Base-by-base conservation (phyloP, 1,140 invertebrate species). In the Cydia fagiglandana region DNA sequence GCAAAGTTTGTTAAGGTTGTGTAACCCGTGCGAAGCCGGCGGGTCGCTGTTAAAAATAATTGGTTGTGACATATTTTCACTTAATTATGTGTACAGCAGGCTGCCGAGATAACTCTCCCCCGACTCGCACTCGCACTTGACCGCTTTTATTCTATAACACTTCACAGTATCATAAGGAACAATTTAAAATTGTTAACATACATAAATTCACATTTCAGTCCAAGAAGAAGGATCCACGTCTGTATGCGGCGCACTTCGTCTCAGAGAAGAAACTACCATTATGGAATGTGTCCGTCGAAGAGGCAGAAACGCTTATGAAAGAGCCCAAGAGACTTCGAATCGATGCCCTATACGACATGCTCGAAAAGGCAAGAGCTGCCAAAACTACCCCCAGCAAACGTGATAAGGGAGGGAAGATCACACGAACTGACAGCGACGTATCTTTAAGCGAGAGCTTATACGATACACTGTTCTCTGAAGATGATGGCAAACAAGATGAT, bases 281-380 rank as follows among this genome's bases (percentile, higher is more conserved):
- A 80, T 96, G 96, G 96, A 93, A 94, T 73, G 87, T 93, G 50
- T 95, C 95, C 20, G 94, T 96, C 12, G 82, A 92, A 30, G 95
- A 95, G 88, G 94, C 94, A n/a, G 93, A 94, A 81, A 84, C 81
- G 64, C 76, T 93, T 45, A 64, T 88, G 6, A 80, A 85, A 64
- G 90, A 93, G 79, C 91, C 91, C 13, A 90, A 90, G 75, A 84
- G 91, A 70, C 77, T 92, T 20, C 83, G 93, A 79, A 93, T 93
- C 66, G 89, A 93, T 56, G 79, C 91, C 34, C 84, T 93, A 50
- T 86, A 88, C 81, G 86, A 87, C 47, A 91, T 93, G 87, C 80
- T 93, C 3, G 77, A 84, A 61, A 86, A 88, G 50, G 56, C 77
- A 5, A 84, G 79, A 82, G 47, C 76, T 15, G 10, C 34, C 5